A percentile compares a stretch with the other conserved stretches of the same genome.
Conservation (phyloP, 2,797 vertebrate genomes). For the Acanthornis magna region DNA sequence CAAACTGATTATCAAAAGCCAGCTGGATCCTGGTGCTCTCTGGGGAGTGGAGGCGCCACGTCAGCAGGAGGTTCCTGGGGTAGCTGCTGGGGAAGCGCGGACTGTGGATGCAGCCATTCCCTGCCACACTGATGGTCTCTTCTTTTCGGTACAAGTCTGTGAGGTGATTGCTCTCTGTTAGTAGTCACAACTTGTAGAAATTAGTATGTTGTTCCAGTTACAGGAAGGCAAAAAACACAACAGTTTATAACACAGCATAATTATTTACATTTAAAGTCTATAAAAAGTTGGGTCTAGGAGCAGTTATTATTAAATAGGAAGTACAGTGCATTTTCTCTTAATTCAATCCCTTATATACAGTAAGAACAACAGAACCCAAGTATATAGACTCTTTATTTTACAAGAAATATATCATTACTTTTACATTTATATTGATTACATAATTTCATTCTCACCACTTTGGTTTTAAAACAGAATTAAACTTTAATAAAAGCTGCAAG, state of each 20-base stretch:
- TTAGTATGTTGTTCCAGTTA: constrained; percentile 84
- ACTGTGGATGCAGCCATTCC: constrained; percentile 85
- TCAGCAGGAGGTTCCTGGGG: constrained; percentile 91
- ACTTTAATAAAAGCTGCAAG: background rate
- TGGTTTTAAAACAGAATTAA: constrained; percentile 2
- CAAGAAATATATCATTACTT: background rate
- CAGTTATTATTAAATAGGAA: background rate
- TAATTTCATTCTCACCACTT: background rate
- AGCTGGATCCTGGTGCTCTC: constrained; percentile 88
- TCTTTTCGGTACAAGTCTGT: constrained; percentile 95
- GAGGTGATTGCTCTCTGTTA: constrained; percentile 93
- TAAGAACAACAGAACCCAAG: background rate
- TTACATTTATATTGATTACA: background rate
- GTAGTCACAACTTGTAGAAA: constrained; percentile 88
- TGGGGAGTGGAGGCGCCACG: constrained; percentile 87
- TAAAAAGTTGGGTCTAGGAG: background rate
- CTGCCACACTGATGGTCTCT: constrained; percentile 85
- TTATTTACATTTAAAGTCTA: constrained; percentile 3
- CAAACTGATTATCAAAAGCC: constrained; percentile 90
- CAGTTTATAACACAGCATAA: constrained; percentile 61
- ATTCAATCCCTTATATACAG: background rate
- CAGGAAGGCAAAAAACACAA: constrained; percentile 71
- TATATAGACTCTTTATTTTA: background rate
- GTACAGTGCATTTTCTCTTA: background rate
- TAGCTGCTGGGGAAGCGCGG: constrained; percentile 94